Evolutionary conservation across 2,888 invertebrate species (phyloP).

Genomic region (Leptinotarsa peninsularis): DNA sequence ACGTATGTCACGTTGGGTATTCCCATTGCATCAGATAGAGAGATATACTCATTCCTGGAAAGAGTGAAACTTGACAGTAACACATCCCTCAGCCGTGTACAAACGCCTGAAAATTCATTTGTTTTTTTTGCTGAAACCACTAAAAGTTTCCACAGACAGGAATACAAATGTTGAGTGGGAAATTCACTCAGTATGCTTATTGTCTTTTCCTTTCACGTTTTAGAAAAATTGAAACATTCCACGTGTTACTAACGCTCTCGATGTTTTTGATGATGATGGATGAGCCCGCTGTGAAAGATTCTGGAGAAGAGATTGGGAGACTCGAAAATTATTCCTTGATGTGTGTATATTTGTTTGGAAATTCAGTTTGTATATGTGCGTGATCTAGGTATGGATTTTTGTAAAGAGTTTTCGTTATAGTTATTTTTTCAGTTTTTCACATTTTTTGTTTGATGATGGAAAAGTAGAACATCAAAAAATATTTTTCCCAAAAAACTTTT

Average conservation of each 20-base stretch:
- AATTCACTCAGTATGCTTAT: conserved; percentile 57
- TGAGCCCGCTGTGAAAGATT: conserved; percentile 28
- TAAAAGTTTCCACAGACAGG: conserved; percentile 57
- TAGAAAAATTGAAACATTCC: conserved; percentile 54
- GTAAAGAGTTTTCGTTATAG: too few relatives aligned
- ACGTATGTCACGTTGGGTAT: background rate
- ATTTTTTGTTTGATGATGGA: too few relatives aligned
- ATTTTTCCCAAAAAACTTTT: too few relatives aligned
- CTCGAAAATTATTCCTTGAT: background rate
- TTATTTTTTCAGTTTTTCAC: too few relatives aligned
- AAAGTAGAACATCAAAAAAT: too few relatives aligned
- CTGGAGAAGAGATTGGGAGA: conserved; percentile 19
- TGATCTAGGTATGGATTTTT: too few relatives aligned
- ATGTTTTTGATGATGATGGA: conserved; percentile 46
- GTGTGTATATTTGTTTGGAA: background rate
- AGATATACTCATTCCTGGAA: conserved; percentile 23
- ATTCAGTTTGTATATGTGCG: background rate
- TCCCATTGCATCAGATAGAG: background rate
- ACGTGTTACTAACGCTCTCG: conserved; percentile 44
- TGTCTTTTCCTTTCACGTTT: conserved; percentile 49
- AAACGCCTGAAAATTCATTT: conserved; percentile 60
- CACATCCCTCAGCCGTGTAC: conserved; percentile 55
- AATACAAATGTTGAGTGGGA: conserved; percentile 59
- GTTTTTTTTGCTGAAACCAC: conserved; percentile 56
- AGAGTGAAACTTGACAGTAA: conserved; percentile 53